A percentile compares a stretch with the other conserved stretches of the same genome.
phyloP scores from a whole-genome alignment of 2,113 vertebrate genomes.

The Petromus typicus region DNA sequence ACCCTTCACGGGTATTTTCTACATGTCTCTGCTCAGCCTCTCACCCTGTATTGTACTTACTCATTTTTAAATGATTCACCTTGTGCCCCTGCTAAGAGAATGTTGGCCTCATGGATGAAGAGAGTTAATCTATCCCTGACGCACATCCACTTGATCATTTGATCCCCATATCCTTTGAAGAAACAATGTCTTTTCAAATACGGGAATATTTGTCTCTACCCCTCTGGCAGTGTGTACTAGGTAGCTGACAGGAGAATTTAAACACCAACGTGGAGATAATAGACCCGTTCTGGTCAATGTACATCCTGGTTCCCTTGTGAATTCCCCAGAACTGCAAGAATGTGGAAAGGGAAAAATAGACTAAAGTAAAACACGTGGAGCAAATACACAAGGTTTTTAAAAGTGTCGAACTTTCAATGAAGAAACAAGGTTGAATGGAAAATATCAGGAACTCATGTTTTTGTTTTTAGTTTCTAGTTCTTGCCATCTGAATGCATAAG shows the following conservation, averaged over 20 bases:
- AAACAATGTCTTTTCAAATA: neutral
- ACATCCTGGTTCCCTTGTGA: neutral
- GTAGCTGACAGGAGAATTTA: neutral
- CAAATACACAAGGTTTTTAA: neutral
- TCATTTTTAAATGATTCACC: neutral
- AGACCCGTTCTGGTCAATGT: neutral
- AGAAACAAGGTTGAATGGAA: neutral
- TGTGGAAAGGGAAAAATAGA: neutral
- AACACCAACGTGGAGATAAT: neutral
- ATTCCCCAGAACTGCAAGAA: neutral
- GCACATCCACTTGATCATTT: neutral
- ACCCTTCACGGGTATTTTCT: neutral
- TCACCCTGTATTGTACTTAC: neutral
- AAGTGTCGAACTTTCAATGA: neutral
- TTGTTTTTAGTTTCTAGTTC: neutral
- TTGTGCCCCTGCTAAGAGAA: neutral
- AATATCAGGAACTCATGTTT: neutral
- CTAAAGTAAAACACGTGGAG: fast-evolving
- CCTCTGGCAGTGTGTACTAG: neutral
- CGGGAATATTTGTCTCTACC: neutral
- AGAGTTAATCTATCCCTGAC: neutral
- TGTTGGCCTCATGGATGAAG: neutral
- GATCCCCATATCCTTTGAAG: neutral
- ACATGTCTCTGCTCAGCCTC: neutral
- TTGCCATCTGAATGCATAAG: neutral